Percentiles rank a stretch among this genome's conserved stretches.
phyloP scores from a whole-genome alignment of 2,113 vertebrate species.

The Progne subis region DNA sequence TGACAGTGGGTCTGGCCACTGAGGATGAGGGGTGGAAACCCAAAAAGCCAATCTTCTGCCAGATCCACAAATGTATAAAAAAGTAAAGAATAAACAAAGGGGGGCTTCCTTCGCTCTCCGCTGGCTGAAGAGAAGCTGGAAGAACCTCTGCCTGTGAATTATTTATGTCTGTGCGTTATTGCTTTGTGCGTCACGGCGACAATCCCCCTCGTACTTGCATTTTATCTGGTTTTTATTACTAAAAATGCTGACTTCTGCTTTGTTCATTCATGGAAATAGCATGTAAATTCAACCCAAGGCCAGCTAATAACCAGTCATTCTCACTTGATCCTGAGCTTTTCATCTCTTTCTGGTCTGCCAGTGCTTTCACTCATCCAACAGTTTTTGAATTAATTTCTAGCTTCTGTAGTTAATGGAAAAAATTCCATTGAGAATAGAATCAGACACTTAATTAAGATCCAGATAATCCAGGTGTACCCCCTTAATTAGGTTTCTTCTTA shows the following conservation, averaged over 20 bases:
- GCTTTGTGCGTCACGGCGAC: no score
- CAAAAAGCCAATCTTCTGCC: no score
- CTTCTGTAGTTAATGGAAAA: neutral
- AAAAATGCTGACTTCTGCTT: neutral
- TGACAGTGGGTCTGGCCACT: no score
- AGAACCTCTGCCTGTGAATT: no score
- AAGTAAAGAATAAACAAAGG: no score
- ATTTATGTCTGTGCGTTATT: no score
- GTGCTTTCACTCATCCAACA: neutral
- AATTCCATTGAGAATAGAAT: neutral
- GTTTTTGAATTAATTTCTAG: neutral
- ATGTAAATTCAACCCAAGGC: neutral
- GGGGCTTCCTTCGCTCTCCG: no score
- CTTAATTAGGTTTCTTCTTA: neutral
- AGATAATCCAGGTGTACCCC: neutral
- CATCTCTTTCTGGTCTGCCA: neutral
- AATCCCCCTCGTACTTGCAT: neutral
- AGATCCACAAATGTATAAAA: no score
- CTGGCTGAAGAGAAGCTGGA: no score
- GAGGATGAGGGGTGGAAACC: no score
- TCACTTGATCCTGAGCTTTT: neutral
- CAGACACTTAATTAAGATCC: neutral
- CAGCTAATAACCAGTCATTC: neutral
- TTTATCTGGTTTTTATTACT: neutral
- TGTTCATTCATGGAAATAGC: neutral